Base-by-base conservation (phyloP, 23 tunicate genomes). In the Halocynthia roretzi region DNA sequence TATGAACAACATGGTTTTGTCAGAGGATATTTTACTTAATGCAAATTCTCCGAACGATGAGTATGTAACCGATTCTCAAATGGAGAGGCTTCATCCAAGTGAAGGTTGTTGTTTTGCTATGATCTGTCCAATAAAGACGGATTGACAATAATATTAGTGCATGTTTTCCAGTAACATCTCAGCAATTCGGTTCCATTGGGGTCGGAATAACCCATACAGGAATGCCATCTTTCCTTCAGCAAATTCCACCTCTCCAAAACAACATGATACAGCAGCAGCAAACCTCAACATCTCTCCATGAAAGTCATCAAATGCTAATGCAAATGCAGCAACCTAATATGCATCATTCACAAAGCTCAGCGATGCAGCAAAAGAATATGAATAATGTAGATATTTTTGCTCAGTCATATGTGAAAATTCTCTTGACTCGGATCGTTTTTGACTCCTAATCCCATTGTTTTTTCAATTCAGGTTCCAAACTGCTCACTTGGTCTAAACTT, bases 211-310 rank as follows among this genome's bases (percentile, higher is more conserved):
- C 18, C 10, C 22, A 48, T 12, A 74, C 14, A 7, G 10, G 62
- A 14, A 53, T 54, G 8, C 19, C 6, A 11, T 51, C 75, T 8
- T 7, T 70, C 11, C 56, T 74, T 23, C 78, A 74, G 21, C 62
- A 74, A 53, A 52, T 74, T 22, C 78, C 78, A 74, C 48, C 75
- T 9, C 55, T 51, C 20, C 75, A 70, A 15, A 74, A 53, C 56
- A 74, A 53, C 63, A 74, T 21, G 7, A 53, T 54, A 64, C 78
- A 74, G 15, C 78, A 53, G 22, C 49, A 50, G 78, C 78, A 74
- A 54, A 74, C 31, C 53, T 74, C 56, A 62, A 74, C 63, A 74
- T 74, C 14, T 54, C 55, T 19, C 65, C 78, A 18, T 64, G 18
- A 54, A 53, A 53, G 8, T 64, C 55, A 56, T 8, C 56, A 15